Base-by-base conservation (phyloP, 2,888 invertebrate species). In the Epinotia nisella region DNA sequence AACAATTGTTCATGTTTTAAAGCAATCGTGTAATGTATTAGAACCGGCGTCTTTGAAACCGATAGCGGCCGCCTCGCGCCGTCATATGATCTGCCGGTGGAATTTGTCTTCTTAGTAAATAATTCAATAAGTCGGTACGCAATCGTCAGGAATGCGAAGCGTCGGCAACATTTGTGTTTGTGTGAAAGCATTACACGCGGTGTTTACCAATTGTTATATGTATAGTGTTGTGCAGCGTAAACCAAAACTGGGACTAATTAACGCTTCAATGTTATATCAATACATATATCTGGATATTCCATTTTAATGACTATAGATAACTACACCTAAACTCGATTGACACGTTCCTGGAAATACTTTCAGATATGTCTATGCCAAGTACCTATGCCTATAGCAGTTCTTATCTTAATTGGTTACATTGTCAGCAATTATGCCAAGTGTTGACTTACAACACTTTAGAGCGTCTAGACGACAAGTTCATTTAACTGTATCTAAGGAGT, bases 31-130 rank as follows among this genome's bases (percentile, higher is more conserved):
- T 45, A 51, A 49, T 60, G 45, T 45, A 67, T 55, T 72, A 39
- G 41, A 41, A 17, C 53, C 73, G 73, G 68, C 53, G 84, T 82
- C 81, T 83, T 82, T 83, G 83, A 83, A 86, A 84, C 76, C 76
- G 84, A 85, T 81, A 83, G 60, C 59, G 17, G 39, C 41, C 55
- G 56, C 45, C 51, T 60, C 53, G 53, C 66, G 66, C 59, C 59
- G 87, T 83, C 79, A 90, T 83, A 83, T 82, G 90, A 90, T 86
- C 84, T 81, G 80, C 80, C 80, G 79, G 79, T 81, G 82, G 85
- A 86, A 87, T 86, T 84, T 83, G 80, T 84, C 85, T 85, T 86
- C 82, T 83, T 83, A 86, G 85, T 84, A 87, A 87, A 87, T 85
- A 86, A 84, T 84, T 85, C 81, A 82, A 77, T 81, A 80, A 81